Base-by-base conservation (phyloP, 2,797 vertebrate species). In the Alcedo atthis region DNA sequence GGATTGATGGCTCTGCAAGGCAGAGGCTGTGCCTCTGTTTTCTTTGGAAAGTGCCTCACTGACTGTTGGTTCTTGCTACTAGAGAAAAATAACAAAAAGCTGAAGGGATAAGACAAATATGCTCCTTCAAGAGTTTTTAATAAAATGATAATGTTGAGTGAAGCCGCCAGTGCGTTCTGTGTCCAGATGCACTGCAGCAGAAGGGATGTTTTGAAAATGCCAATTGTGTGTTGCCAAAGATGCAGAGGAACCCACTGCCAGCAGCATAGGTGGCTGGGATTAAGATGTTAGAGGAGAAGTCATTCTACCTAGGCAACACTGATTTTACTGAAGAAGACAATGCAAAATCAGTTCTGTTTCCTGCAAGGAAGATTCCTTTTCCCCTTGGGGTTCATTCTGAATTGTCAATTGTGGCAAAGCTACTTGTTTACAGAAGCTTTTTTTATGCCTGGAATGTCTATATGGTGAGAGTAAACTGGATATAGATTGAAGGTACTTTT, bases 171-270 rank as follows among this genome's bases (percentile, higher is more conserved):
- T 83, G 57, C 0, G 9, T 90, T 95, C 67, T 4, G 1, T 90
- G 76, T 83, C 86, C 69, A 21, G 13, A 92, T 85, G 86, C 69
- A 85, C 79, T 63, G 76, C 93, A 93, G 90, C 89, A 96, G 93
- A 95, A 95, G 93, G 93, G 84, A 76, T 81, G 67, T 88, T 94
- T 87, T 90, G 92, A 93, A 94, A 95, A 96, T 93, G 92, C 86
- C 92, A 92, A 0, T 92, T 87, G 40, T 75, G 81, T 87, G 40
- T 85, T 94, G 90, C 90, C 73, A 85, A 87, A 95, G 81, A 78
- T 81, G 79, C 62, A 12, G 54, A 10, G 37, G 81, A 92, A 87
- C 64, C 86, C 62, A 8, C 66, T 55, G 69, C 73, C 81, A 85
- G 84, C 6, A 8, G 74, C 76, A 79, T 66, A 83, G 81, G 92